A percentile compares a stretch with the other conserved stretches of the same genome.
Conservation (phyloP, 2,888 invertebrate genomes). For the Drosophila lutescens region DNA sequence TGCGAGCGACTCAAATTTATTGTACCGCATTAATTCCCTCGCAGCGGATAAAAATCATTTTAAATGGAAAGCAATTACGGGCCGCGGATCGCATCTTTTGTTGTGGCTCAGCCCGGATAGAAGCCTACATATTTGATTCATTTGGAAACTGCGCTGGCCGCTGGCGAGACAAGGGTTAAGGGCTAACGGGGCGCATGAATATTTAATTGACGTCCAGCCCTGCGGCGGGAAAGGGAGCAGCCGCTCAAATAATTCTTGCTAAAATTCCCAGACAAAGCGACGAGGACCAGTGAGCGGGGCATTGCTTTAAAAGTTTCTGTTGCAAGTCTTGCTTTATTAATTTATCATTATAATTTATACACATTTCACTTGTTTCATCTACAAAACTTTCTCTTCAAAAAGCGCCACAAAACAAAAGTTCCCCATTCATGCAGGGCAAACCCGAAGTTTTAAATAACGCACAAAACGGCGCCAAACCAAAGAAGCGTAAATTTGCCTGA, state of each 20-base stretch:
- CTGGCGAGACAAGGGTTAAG: conserved; percentile 23
- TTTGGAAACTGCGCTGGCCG: conserved; percentile 21
- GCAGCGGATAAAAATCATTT: conserved; percentile 37
- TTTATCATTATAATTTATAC: conserved; percentile 34
- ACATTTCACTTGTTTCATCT: conserved; percentile 17
- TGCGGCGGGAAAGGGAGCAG: conserved; percentile 17
- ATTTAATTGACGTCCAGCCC: conserved; percentile 37
- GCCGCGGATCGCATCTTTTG: conserved; percentile 17
- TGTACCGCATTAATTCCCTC: conserved; percentile 44
- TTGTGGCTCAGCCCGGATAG: conserved; percentile 9
- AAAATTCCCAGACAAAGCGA: conserved; percentile 11
- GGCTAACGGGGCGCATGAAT: conserved; percentile 33
- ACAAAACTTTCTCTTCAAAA: conserved; percentile 8
- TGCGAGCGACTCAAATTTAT: conserved; percentile 44
- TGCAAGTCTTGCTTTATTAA: conserved; percentile 16
- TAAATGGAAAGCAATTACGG: conserved; percentile 36
- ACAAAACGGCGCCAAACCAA: conserved; percentile 30
- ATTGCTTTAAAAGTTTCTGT: conserved; percentile 18
- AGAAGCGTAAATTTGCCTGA: conserved; percentile 42
- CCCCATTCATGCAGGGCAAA: conserved; percentile 11
- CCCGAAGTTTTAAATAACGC: conserved; percentile 36
- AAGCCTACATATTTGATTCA: conserved; percentile 37
- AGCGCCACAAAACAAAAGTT: neutral
- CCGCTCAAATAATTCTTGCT: conserved; percentile 7
- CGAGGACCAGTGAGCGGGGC: no score